Conservation (phyloP, 92 coral and sea anemone species). For the Umimayanthus kanabou region DNA sequence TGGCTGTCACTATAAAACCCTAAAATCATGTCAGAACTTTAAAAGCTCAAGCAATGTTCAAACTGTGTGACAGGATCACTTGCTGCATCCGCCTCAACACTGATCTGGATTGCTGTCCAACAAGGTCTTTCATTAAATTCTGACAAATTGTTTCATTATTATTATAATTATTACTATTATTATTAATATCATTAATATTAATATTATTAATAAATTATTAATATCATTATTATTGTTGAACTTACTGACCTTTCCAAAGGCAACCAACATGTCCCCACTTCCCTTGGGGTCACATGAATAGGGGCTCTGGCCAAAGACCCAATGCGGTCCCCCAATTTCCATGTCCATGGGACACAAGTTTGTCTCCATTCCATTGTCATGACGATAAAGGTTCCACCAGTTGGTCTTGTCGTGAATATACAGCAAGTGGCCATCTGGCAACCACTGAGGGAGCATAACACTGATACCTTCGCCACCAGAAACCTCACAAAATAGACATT, state of each 20-base stretch:
- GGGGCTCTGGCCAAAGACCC: conserved; percentile 83
- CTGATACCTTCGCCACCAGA: conserved; percentile 74
- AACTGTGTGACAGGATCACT: no score
- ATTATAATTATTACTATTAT: not conserved
- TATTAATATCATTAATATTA: not conserved
- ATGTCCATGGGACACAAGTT: conserved; percentile 65
- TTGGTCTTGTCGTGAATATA: conserved; percentile 86
- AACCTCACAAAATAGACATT: conserved; percentile 46
- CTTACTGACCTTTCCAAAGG: conserved; percentile 66
- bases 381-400: conserved; percentile 97
- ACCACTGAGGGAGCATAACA: conserved; percentile 89
- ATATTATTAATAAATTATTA: no score
- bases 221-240: no score
- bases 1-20: no score
- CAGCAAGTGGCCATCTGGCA: conserved; percentile 72
- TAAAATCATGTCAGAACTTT: not conserved
- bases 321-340: conserved; percentile 86
- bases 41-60: no score
- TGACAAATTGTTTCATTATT: no score
- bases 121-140: no score
- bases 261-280: conserved; percentile 64
- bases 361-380: conserved; percentile 74
- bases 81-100: no score
- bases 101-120: no score
- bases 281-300: conserved; percentile 75